phyloP scores from a whole-genome alignment of 2,113 vertebrate genomes.

The Calidris pygmaea region DNA sequence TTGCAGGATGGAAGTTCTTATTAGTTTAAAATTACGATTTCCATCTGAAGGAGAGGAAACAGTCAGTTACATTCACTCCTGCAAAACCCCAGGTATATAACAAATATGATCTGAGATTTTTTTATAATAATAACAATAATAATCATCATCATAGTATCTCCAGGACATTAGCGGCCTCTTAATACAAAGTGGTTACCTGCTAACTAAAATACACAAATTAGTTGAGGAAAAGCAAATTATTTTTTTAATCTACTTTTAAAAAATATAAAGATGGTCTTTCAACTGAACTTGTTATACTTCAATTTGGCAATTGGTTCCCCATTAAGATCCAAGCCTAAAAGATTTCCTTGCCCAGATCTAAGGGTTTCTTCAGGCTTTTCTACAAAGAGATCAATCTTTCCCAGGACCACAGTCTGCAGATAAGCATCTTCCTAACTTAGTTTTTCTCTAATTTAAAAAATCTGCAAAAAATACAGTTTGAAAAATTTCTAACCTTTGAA shows the following conservation, averaged over 20 bases:
- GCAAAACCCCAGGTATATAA: background rate
- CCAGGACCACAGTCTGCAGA: background rate
- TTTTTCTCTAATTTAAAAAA: constrained; percentile 65
- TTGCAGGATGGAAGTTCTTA: background rate
- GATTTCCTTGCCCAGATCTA: constrained; percentile 35
- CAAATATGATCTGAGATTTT: background rate
- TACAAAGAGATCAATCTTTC: constrained; percentile 27
- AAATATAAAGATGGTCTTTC: background rate
- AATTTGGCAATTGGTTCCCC: rapidly evolving
- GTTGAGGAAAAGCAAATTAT: background rate
- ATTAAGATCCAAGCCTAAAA: constrained; percentile 16
- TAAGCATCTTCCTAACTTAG: constrained; percentile 28
- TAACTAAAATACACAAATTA: background rate
- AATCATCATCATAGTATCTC: background rate
- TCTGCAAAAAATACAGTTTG: constrained; percentile 44
- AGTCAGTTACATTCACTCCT: background rate
- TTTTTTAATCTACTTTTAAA: background rate
- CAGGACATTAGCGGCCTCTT: background rate
- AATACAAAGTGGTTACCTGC: background rate
- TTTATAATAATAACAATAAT: background rate
- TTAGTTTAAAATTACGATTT: background rate
- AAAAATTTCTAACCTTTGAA: constrained; percentile 59
- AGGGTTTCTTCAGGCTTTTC: constrained; percentile 13
- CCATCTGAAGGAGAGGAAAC: background rate
- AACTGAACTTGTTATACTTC: background rate